Percentiles rank a stretch among this genome's conserved stretches.
phyloP scores from a whole-genome alignment of 2,113 vertebrate genomes.

The Pterocles burchelli region DNA sequence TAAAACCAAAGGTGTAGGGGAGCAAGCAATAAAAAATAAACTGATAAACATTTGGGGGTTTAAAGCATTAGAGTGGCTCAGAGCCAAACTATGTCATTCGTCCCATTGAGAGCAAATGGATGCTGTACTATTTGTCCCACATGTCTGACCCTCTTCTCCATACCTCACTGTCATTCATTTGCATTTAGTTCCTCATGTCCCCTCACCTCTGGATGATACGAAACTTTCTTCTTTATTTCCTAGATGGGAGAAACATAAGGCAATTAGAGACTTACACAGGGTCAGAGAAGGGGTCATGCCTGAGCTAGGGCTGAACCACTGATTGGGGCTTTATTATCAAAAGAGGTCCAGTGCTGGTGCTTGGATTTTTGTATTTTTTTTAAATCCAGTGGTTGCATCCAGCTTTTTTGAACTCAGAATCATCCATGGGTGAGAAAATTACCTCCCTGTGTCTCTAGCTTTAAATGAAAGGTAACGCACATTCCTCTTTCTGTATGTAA shows the following conservation, averaged over 20 bases:
- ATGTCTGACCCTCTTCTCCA: neutral
- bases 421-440: neutral
- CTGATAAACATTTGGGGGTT: neutral
- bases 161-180: neutral
- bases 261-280: neutral
- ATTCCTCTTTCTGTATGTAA: neutral
- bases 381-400: neutral
- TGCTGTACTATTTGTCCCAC: neutral
- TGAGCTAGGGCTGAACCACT: neutral
- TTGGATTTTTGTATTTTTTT: neutral
- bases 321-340: neutral
- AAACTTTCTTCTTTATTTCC: neutral
- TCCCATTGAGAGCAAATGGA: neutral
- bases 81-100: neutral
- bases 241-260: neutral
- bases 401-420: neutral
- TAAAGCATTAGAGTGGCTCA: neutral
- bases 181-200: neutral
- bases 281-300: neutral
- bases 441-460: neutral
- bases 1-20: too few relatives aligned
- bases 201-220: neutral
- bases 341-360: neutral
- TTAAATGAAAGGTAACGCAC: neutral
- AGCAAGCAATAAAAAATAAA: neutral